Evolutionary conservation across 2,797 vertebrate species (phyloP).

Genomic region (Cyprinodon diabolis): DNA sequence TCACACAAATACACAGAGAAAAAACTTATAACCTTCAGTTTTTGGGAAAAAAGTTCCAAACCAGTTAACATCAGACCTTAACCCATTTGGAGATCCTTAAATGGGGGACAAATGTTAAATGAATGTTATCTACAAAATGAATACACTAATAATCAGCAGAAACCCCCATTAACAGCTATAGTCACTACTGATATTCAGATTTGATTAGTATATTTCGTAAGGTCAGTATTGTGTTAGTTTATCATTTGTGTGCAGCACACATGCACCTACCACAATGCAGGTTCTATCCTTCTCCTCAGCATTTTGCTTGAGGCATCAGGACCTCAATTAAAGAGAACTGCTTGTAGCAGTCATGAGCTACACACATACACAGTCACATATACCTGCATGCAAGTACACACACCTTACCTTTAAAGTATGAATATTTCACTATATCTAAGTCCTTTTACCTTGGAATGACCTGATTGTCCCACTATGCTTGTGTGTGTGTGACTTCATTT

Average conservation of each 20-base stretch:
- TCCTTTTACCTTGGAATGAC: slow-evolving; percentile 81
- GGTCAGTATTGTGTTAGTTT: slow-evolving; percentile 44
- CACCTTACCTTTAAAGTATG: slow-evolving; percentile 58
- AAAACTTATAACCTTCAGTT: background rate
- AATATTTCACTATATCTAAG: slow-evolving; percentile 76
- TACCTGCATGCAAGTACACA: slow-evolving; percentile 17
- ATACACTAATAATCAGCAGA: slow-evolving; percentile 17
- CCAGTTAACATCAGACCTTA: background rate
- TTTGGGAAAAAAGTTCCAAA: background rate
- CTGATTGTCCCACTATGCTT: slow-evolving; percentile 67
- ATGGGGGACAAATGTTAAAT: slow-evolving; percentile 6
- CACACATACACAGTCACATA: slow-evolving; percentile 28
- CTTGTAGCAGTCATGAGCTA: slow-evolving; percentile 67
- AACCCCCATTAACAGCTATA: slow-evolving; percentile 13
- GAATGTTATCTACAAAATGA: slow-evolving; percentile 16
- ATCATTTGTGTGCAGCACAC: slow-evolving; percentile 15
- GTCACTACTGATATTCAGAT: slow-evolving; percentile 35
- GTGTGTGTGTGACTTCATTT: slow-evolving; percentile 73
- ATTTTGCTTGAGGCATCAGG: slow-evolving; percentile 69
- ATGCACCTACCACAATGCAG: slow-evolving; percentile 60
- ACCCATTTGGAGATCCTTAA: background rate
- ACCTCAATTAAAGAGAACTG: slow-evolving; percentile 75
- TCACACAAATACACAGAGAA: background rate
- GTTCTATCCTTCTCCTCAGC: slow-evolving; percentile 67
- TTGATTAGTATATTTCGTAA: slow-evolving; percentile 51